phyloP scores from a whole-genome alignment of 2,888 invertebrate species.

The Crocallis elinguaria region DNA sequence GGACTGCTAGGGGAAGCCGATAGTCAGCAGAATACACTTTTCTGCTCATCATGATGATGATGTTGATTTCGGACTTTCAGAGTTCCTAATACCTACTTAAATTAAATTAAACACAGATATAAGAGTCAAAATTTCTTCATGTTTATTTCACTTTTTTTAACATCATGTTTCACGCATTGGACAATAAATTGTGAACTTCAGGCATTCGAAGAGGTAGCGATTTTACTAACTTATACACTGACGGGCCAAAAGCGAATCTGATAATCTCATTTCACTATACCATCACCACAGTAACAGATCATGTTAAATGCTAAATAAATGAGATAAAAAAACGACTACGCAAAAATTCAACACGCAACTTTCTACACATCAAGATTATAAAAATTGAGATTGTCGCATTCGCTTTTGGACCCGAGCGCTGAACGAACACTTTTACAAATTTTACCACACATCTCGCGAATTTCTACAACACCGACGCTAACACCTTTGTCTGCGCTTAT shows the following conservation, averaged over 20 bases:
- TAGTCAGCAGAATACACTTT: no score
- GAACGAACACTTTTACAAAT: slow-evolving; percentile 45
- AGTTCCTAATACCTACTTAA: no score
- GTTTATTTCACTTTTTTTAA: slow-evolving; percentile 71
- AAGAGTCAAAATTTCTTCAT: slow-evolving; percentile 70
- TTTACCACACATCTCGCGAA: slow-evolving; percentile 49
- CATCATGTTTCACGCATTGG: slow-evolving; percentile 69
- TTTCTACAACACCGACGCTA: slow-evolving; percentile 55
- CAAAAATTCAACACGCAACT: slow-evolving; percentile 16
- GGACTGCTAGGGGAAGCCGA: no score
- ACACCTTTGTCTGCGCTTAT: slow-evolving; percentile 41
- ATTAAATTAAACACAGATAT: slow-evolving; percentile 41
- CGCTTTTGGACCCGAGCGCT: slow-evolving; percentile 23
- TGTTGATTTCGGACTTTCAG: no score
- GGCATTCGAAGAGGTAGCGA: slow-evolving; percentile 80
- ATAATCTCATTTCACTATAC: slow-evolving; percentile 2
- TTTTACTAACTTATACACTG: slow-evolving; percentile 59
- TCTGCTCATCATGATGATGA: no score
- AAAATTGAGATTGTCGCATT: slow-evolving; percentile 38
- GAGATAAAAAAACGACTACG: slow-evolving; percentile 30
- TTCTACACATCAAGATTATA: slow-evolving; percentile 29
- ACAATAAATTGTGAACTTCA: slow-evolving; percentile 71
- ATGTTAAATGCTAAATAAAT: slow-evolving; percentile 30
- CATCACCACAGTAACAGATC: slow-evolving; percentile 21
- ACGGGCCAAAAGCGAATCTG: slow-evolving; percentile 28